A percentile compares a stretch with the other conserved stretches of the same genome.
These are phyloP conservation scores for Monochamus alternatus DNA, from an alignment of 2,888 invertebrate genomes.

Conservation along the genomic window DNA sequence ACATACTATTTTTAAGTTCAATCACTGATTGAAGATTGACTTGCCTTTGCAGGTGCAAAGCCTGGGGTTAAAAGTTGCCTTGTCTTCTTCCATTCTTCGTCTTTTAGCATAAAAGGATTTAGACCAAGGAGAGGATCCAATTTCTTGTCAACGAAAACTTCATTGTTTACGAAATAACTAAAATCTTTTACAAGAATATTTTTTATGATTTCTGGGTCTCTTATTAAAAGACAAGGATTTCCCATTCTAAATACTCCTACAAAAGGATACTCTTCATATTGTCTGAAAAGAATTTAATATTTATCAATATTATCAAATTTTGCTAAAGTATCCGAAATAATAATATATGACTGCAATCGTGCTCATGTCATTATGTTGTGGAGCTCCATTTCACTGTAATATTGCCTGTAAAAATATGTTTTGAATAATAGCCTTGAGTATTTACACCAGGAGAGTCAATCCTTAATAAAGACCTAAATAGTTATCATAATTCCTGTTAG, in stretches of 20 bases:
- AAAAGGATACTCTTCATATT: slow-evolving; percentile 60
- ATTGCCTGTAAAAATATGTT: too few species aligned
- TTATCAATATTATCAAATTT: too few species aligned
- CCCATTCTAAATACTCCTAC: slow-evolving; percentile 64
- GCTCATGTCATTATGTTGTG: too few species aligned
- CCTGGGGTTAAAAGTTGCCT: slow-evolving; percentile 72
- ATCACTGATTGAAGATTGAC: too few species aligned
- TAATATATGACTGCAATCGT: too few species aligned
- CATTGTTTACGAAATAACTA: slow-evolving; percentile 66
- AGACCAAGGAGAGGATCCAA: slow-evolving; percentile 70
- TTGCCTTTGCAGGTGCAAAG: slow-evolving; percentile 71
- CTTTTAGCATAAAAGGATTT: slow-evolving; percentile 71
- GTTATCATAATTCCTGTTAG: too few species aligned
- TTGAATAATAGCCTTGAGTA: too few species aligned
- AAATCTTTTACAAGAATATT: slow-evolving; percentile 65
- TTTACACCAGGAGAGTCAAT: too few species aligned
- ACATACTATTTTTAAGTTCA: too few species aligned
- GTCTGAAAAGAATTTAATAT: slow-evolving; percentile 53
- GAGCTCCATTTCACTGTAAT: too few species aligned
- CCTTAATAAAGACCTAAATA: too few species aligned
- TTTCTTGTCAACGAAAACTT: slow-evolving; percentile 65
- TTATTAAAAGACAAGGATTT: slow-evolving; percentile 61
- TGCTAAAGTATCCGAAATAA: too few species aligned
- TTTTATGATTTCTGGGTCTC: slow-evolving; percentile 66
- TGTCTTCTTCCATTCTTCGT: slow-evolving; percentile 71